Evolutionary conservation across 2,888 invertebrate species (phyloP).

Genomic region (Brachynemurus nebulosus): DNA sequence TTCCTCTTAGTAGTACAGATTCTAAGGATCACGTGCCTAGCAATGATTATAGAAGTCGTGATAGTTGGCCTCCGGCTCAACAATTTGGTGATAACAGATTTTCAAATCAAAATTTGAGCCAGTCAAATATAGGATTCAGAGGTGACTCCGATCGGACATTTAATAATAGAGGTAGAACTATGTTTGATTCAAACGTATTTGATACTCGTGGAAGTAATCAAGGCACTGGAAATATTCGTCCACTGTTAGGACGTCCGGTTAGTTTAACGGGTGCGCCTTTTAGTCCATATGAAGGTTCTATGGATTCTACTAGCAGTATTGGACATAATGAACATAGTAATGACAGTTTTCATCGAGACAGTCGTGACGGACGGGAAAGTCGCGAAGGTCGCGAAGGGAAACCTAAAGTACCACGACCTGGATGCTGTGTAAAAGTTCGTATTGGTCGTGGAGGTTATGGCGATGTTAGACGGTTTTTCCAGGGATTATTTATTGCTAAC

Average conservation of each 20-base stretch:
- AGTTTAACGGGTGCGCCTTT: background rate
- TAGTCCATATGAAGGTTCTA: slow-evolving; percentile 15
- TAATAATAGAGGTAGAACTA: background rate
- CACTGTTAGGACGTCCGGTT: background rate
- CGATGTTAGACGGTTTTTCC: slow-evolving; percentile 71
- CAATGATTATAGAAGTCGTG: background rate
- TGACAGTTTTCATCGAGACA: slow-evolving; percentile 1
- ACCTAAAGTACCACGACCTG: slow-evolving; percentile 3
- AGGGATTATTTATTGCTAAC: slow-evolving; percentile 56
- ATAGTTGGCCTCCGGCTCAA: slow-evolving; percentile 5
- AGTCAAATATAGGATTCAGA: background rate
- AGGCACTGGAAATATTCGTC: background rate
- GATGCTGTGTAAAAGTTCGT: slow-evolving; percentile 59
- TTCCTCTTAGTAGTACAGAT: background rate
- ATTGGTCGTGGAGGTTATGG: slow-evolving; percentile 56
- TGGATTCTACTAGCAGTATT: slow-evolving; percentile 16
- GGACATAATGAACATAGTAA: slow-evolving; percentile 10
- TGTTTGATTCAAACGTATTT: background rate
- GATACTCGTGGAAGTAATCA: background rate
- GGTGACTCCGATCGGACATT: background rate
- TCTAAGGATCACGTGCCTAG: background rate
- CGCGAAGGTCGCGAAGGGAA: background rate
- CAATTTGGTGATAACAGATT: background rate
- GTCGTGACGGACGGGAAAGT: too few species aligned
- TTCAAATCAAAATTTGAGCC: background rate